phyloP scores from a whole-genome alignment of 2,113 vertebrate species.

The Lycaon pictus region DNA sequence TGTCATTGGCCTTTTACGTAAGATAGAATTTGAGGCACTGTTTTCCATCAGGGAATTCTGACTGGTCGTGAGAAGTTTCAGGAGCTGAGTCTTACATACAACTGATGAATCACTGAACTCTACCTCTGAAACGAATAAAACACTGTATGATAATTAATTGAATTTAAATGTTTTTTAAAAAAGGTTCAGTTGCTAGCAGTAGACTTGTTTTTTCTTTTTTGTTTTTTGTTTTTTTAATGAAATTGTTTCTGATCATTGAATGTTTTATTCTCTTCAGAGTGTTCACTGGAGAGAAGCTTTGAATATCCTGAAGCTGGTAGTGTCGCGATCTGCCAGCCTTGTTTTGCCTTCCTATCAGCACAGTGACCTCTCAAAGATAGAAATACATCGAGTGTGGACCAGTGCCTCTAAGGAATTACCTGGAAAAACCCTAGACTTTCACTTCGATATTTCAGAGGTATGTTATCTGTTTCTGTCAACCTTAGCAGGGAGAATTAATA shows the following conservation, averaged over 20 bases:
- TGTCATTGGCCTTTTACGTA: not conserved
- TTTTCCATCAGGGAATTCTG: slow-evolving; percentile 34
- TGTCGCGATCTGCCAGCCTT: slow-evolving; percentile 97
- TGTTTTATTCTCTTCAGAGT: slow-evolving; percentile 87
- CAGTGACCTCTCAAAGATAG: slow-evolving; percentile 95
- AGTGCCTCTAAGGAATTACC: slow-evolving; percentile 97
- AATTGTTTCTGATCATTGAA: not conserved
- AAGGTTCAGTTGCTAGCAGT: too few species aligned
- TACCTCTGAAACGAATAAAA: too few species aligned
- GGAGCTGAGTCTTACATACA: too few species aligned
- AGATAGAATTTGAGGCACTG: not conserved
- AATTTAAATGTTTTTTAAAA: too few species aligned
- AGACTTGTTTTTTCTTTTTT: not conserved
- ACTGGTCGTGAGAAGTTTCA: not conserved
- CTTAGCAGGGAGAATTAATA: not conserved
- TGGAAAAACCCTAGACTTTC: slow-evolving; percentile 98
- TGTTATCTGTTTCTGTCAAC: not conserved
- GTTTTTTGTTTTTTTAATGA: not conserved
- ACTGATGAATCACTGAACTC: too few species aligned
- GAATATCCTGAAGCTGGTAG: slow-evolving; percentile 97
- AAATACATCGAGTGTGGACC: slow-evolving; percentile 97
- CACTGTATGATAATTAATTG: too few species aligned
- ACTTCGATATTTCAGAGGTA: slow-evolving; percentile 99
- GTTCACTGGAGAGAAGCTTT: slow-evolving; percentile 98
- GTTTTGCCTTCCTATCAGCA: slow-evolving; percentile 95